These are phyloP conservation scores for Botia almorhae DNA, from an alignment of 2,797 vertebrate genomes.

Conservation along the genomic window DNA sequence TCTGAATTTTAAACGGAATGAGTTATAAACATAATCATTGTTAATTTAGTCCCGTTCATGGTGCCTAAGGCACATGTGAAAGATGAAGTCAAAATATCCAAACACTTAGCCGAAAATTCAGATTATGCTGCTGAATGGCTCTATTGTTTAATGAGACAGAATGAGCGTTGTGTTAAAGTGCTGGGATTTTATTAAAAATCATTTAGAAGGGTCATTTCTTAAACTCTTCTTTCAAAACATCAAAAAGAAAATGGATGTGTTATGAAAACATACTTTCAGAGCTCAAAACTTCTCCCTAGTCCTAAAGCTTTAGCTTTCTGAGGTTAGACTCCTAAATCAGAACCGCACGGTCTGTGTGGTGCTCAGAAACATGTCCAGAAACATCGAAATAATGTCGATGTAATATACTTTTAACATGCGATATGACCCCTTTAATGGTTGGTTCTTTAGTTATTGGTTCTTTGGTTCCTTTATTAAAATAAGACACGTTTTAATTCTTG, in stretches of 20 bases:
- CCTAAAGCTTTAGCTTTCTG: not conserved
- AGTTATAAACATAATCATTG: conserved; percentile 46
- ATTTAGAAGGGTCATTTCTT: not conserved
- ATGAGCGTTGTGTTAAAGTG: not conserved
- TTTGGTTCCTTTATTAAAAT: too few species aligned
- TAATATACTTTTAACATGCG: too few species aligned
- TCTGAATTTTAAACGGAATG: conserved; percentile 41
- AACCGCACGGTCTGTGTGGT: not conserved
- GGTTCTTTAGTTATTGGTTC: too few species aligned
- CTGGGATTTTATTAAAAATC: not conserved
- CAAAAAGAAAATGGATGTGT: not conserved
- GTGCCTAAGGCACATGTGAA: conserved; percentile 37
- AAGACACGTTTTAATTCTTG: too few species aligned
- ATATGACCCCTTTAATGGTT: too few species aligned
- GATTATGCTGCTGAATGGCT: conserved; percentile 20
- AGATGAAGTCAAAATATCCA: conserved; percentile 9
- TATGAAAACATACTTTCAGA: not conserved
- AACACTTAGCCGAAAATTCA: conserved; percentile 8
- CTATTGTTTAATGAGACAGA: not conserved
- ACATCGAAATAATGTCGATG: not conserved
- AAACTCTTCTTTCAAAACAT: not conserved
- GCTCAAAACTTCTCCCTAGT: not conserved
- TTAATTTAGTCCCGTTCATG: conserved; percentile 43
- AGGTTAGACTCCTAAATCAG: not conserved
- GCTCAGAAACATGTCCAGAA: not conserved